Conservation (phyloP, 2,113 vertebrate species). For the Desmodus rotundus region DNA sequence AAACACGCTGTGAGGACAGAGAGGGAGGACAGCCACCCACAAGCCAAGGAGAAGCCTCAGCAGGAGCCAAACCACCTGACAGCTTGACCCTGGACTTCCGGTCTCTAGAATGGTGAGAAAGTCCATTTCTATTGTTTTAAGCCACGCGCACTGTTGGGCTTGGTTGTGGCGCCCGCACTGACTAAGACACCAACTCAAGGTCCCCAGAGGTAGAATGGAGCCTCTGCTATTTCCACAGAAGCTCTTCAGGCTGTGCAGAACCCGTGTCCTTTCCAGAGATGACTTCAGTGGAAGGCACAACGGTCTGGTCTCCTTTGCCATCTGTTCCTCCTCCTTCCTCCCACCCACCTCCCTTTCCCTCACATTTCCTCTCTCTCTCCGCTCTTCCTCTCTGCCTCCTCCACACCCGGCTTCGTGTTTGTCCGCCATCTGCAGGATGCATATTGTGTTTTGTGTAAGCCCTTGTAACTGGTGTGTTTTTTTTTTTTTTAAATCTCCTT, state of each 20-base stretch:
- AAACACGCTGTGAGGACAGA: rapidly evolving
- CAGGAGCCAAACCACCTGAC: no score
- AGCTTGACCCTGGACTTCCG: not conserved
- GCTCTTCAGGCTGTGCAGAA: not conserved
- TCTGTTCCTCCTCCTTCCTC: not conserved
- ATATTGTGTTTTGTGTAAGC: rapidly evolving
- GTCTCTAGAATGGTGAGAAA: not conserved
- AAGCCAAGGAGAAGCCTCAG: rapidly evolving
- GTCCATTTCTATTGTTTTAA: no score
- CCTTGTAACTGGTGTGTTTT: not conserved
- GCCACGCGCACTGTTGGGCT: rapidly evolving
- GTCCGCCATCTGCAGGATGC: not conserved
- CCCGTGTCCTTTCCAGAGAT: not conserved
- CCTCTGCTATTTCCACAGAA: not conserved
- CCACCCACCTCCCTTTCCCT: not conserved
- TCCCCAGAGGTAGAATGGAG: not conserved
- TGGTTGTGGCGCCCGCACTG: no score
- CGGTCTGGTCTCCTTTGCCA: not conserved
- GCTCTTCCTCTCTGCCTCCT: not conserved
- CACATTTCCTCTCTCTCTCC: not conserved
- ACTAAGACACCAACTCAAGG: not conserved
- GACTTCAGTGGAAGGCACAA: no score
- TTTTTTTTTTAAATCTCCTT: not conserved
- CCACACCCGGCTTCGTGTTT: rapidly evolving
- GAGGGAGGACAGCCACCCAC: not conserved